These are phyloP conservation scores for Vulpes lagopus DNA, from an alignment of 2,113 vertebrate species.

Conservation along the genomic window DNA sequence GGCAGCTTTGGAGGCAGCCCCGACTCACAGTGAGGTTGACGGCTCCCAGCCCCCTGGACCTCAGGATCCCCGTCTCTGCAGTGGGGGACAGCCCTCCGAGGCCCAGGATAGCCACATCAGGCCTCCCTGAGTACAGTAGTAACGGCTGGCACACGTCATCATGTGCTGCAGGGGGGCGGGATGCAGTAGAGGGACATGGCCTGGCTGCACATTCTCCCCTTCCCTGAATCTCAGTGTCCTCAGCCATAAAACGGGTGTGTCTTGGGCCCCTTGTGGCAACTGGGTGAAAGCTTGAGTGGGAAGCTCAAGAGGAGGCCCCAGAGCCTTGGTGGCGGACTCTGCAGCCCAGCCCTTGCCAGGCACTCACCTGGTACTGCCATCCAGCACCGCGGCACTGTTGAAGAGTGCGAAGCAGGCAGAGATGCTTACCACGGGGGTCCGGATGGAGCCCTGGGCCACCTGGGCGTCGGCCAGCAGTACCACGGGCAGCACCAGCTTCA, in stretches of 20 bases:
- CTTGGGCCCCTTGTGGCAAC: rapidly evolving
- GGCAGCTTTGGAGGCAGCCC: background rate
- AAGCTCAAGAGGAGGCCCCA: background rate
- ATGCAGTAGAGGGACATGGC: background rate
- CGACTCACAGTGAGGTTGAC: background rate
- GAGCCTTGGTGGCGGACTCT: background rate
- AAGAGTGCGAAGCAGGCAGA: slow-evolving; percentile 66
- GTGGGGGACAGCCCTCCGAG: background rate
- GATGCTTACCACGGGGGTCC: slow-evolving; percentile 76
- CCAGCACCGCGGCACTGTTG: background rate
- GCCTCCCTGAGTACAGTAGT: rapidly evolving
- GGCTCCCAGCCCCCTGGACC: background rate
- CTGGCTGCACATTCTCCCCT: background rate
- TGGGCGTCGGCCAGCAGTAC: slow-evolving; percentile 55
- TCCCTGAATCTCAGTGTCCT: background rate
- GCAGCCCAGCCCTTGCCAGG: background rate
- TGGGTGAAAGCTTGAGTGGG: background rate
- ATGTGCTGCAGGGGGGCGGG: rapidly evolving
- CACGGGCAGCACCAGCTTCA: slow-evolving; percentile 62
- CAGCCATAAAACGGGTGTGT: background rate
- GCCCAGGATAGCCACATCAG: background rate
- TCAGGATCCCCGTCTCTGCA: background rate
- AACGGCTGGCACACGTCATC: background rate
- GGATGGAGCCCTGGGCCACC: slow-evolving; percentile 28
- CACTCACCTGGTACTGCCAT: slow-evolving; percentile 65